These are phyloP conservation scores for Cottus gobio DNA, from an alignment of 2,113 vertebrate genomes.

Conservation along the genomic window DNA sequence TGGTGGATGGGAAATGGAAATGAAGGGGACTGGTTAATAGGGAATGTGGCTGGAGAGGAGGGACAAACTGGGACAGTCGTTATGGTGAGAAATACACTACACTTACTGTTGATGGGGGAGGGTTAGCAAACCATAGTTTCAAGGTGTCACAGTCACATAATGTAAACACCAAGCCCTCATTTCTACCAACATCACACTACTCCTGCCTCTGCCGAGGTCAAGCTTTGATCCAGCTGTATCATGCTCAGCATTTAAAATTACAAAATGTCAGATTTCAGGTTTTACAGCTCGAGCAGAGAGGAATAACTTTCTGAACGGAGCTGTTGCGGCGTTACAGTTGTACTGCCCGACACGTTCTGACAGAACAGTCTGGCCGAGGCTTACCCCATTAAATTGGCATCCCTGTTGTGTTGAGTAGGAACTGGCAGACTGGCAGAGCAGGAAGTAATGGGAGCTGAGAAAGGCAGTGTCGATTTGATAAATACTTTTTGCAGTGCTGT, in stretches of 20 bases:
- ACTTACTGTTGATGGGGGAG: neutral
- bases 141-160: too few species aligned
- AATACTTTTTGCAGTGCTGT: constrained; percentile 60
- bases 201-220: neutral
- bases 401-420: constrained; percentile 30
- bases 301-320: neutral
- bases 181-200: neutral
- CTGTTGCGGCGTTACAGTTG: constrained; percentile 5
- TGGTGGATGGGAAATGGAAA: too few species aligned
- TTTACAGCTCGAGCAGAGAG: constrained; percentile 1
- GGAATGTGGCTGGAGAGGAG: neutral
- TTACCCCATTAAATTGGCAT: constrained; percentile 31
- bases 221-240: neutral
- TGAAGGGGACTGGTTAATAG: neutral
- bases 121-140: too few species aligned
- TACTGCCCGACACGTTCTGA: constrained; percentile 25
- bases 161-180: too few species aligned
- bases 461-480: constrained; percentile 63
- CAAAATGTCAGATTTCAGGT: constrained; percentile 4
- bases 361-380: constrained; percentile 21
- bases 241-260: neutral
- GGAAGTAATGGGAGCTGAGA: constrained; percentile 47
- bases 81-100: neutral
- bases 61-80: neutral
- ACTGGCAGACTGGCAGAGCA: constrained; percentile 29